Evolutionary conservation across 1,140 invertebrate species (phyloP).

Genomic region (Neodiprion fabricii): DNA sequence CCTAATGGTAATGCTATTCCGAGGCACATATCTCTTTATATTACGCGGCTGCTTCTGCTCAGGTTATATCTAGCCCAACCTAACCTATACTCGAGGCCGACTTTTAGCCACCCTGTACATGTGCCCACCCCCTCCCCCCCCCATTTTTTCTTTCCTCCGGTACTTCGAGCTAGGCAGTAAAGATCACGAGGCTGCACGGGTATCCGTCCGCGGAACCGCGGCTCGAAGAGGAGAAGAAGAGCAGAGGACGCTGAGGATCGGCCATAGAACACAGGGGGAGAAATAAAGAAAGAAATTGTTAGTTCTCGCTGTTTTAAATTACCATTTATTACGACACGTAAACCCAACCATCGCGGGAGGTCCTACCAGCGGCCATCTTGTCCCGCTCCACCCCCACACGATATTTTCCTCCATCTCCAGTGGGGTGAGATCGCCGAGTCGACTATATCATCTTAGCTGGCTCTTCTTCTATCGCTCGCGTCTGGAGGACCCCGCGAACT

Average conservation of each 20-base stretch:
- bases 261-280: constrained; percentile 27
- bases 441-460: constrained; percentile 40
- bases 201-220: neutral
- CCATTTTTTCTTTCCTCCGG: neutral
- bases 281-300: constrained; percentile 63
- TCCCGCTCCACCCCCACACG: constrained; percentile 37
- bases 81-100: neutral
- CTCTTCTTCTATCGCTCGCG: constrained; percentile 25
- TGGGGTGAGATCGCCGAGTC: constrained; percentile 22
- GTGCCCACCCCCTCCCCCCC: neutral
- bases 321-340: constrained; percentile 64
- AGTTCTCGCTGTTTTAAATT: constrained; percentile 65
- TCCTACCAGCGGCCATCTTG: constrained; percentile 58
- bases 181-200: neutral
- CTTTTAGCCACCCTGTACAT: constrained; percentile 5
- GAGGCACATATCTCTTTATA: constrained; percentile 61
- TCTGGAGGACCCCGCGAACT: neutral
- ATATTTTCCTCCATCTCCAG: neutral
- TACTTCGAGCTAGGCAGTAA: neutral
- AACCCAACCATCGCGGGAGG: constrained; percentile 48
- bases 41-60: constrained; percentile 43
- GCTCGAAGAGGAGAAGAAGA: neutral
- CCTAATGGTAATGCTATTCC: constrained; percentile 62
- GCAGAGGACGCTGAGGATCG: neutral
- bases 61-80: neutral